Conservation (phyloP, 2,888 invertebrate species). For the Keiferia lycopersicella region DNA sequence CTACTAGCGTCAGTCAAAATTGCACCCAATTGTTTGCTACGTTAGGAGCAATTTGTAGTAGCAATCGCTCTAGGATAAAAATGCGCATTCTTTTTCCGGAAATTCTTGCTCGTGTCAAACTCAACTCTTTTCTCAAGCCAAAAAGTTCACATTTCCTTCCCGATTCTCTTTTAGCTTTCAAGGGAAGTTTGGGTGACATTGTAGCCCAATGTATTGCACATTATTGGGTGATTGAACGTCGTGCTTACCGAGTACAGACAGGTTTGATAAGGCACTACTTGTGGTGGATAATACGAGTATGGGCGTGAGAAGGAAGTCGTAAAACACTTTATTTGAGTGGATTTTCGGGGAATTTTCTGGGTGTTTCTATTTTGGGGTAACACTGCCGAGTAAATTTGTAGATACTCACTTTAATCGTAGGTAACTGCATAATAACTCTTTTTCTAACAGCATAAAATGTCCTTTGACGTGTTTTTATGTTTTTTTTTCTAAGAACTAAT, state of each 20-base stretch:
- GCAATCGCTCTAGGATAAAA: slow-evolving; percentile 48
- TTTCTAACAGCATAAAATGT: not conserved
- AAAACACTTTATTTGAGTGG: slow-evolving; percentile 42
- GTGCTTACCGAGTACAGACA: slow-evolving; percentile 70
- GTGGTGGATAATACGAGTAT: slow-evolving; percentile 35
- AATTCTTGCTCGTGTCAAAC: slow-evolving; percentile 35
- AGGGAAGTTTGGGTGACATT: slow-evolving; percentile 71
- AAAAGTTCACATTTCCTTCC: not conserved
- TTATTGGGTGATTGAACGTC: slow-evolving; percentile 80
- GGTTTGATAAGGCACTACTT: slow-evolving; percentile 73
- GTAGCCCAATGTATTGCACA: slow-evolving; percentile 80
- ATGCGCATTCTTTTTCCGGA: slow-evolving; percentile 60
- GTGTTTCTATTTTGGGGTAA: not conserved
- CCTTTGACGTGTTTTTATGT: not conserved
- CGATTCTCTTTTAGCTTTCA: slow-evolving; percentile 40
- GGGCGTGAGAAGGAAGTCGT: slow-evolving; percentile 39
- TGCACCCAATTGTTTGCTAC: slow-evolving; percentile 32
- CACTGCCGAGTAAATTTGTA: not conserved
- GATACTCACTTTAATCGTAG: no score
- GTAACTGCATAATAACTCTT: not conserved
- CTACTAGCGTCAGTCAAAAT: slow-evolving; percentile 33
- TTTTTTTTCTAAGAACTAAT: no score
- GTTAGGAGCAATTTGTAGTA: not conserved
- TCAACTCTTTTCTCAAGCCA: slow-evolving; percentile 21
- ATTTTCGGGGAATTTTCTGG: slow-evolving; percentile 11